Evolutionary conservation across 2,113 vertebrate species (phyloP), one percentile per base, ranked within the genome.

Genomic region (Clarias gariepinus): DNA sequence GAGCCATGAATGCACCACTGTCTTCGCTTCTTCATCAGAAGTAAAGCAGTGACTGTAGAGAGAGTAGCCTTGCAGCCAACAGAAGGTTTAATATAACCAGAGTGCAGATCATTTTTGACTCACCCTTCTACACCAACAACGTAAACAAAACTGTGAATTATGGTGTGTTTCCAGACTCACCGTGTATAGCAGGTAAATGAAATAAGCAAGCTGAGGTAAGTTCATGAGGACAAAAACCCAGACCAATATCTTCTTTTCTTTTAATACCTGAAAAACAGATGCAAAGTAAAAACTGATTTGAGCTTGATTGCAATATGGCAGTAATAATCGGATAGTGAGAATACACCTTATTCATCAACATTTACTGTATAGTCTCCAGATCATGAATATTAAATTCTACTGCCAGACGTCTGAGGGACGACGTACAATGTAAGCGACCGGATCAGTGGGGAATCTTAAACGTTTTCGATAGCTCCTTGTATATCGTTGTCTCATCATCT

Each of bases 181-280:
- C 91, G 82, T 94, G 89, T 95, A 96, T 13, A 97, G 91, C 63
- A 96, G 92, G 87, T 96, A 97, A 82, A 92, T 71, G 78, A 96
- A 95, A 91, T 95, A 95, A 90, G 91, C 95, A 12, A 96, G 88
- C 90, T 96, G 93, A 3, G 94, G 95, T 79, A 97, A 30, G 0
- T 95, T 97, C 92, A 90, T 93, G 1, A 88, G n/a, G 90, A 93
- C 85, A 84, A 97, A 96, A 71, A 96, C 25, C 95, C 96, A 96
- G 57, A 96, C 94, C 19, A 96, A 90, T 63, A 81, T 81, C 61
- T 94, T 95, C 85, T 90, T 52, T 90, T 95, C 95, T 85, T 96
- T 96, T 69, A 96, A 87, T 88, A 96, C 96, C 95, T 96, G 89
- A 33, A 30, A 91, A 91, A 86, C 3, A 66, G 28, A 81, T 21